phyloP scores from a whole-genome alignment of 1,140 invertebrate genomes.

The Myzus persicae region DNA sequence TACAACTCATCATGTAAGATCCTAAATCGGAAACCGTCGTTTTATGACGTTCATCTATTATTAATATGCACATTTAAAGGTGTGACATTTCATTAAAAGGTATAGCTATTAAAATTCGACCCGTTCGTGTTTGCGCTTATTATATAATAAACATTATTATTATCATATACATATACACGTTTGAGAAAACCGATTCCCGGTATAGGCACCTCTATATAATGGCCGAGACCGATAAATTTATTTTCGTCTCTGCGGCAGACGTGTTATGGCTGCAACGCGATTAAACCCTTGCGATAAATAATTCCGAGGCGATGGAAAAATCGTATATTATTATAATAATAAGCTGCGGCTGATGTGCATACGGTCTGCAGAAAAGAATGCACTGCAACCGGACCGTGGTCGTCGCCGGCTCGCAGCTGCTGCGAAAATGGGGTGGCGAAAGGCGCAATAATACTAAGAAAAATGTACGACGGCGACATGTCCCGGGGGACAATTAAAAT shows the following conservation, averaged over 20 bases:
- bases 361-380: not conserved
- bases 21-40: not conserved
- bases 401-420: not conserved
- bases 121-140: not conserved
- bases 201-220: too few relatives aligned
- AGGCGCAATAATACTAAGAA: not conserved
- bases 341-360: not conserved
- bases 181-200: not conserved
- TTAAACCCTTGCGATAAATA: not conserved
- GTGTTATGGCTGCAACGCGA: not conserved
- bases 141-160: not conserved
- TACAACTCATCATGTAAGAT: not conserved
- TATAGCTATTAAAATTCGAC: not conserved
- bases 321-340: not conserved
- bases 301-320: not conserved
- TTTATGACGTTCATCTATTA: not conserved
- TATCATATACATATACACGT: not conserved
- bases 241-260: not conserved
- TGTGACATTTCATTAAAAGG: not conserved
- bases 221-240: conserved; percentile 20
- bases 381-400: not conserved
- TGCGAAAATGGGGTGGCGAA: not conserved
- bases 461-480: not conserved
- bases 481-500: conserved; percentile 34
- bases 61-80: not conserved